Conservation (phyloP, 2,113 vertebrate species). For the Cyphomyrus plagiostoma region DNA sequence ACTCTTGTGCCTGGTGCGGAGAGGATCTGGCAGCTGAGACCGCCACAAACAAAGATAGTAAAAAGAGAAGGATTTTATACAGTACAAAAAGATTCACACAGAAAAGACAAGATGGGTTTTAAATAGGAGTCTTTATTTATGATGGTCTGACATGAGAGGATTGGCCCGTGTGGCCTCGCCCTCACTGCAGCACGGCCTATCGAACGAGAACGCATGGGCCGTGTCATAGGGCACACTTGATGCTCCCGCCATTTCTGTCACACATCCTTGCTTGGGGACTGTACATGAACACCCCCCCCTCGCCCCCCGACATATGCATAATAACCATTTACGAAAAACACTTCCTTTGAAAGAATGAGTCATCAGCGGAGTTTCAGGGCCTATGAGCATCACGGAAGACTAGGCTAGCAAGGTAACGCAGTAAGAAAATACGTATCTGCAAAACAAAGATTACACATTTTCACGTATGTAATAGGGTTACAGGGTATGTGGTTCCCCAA, state of each 20-base stretch:
- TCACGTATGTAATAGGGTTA: neutral
- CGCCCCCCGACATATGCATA: neutral
- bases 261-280: neutral
- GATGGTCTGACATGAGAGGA: neutral
- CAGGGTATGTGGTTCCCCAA: neutral
- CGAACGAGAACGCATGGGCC: too few relatives aligned
- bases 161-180: neutral
- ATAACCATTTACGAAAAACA: neutral
- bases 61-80: neutral
- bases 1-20: neutral
- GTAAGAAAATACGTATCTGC: neutral
- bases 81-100: neutral
- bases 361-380: neutral
- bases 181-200: neutral
- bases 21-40: neutral
- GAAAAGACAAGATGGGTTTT: neutral
- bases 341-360: neutral
- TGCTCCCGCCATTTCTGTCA: neutral
- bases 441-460: neutral
- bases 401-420: neutral
- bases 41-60: neutral
- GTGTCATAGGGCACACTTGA: neutral
- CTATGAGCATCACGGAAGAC: neutral
- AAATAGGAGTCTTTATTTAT: conserved; percentile 16
- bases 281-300: neutral